Evolutionary conservation across 2,888 invertebrate genomes (phyloP), one percentile per base, ranked within the genome.

Genomic region (Ellobium chinense): DNA sequence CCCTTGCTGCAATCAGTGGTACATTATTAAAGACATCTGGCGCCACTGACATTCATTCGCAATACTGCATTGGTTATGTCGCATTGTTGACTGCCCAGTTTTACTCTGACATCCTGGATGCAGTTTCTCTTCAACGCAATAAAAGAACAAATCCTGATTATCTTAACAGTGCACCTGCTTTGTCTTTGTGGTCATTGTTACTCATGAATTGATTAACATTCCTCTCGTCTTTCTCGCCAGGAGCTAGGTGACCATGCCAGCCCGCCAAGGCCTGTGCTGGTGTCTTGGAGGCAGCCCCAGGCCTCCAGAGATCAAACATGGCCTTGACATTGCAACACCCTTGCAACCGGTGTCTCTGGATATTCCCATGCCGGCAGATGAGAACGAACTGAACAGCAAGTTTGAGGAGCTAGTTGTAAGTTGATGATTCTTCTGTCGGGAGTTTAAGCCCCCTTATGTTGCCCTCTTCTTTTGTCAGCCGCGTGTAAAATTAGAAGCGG

Each of bases 231-330:
- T 27, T 58, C 18, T 7, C 63, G 29, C 12, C 14, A 36, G 36
- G 21, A 21, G 2, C 39, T 54, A 46, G 60, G 24, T 27, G 21
- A 65, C 21, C n/a, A 78, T 78, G 78, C 78, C 78, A 36, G 72
- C 72, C 37, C 29, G 46, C 4, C 36, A 62, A 21, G 37, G 72
- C 39, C 87, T 91, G 78, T 93, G 93, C 87, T 92, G 93, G 91
- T 93, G 93, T 89, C 90, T 93, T 82, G 92, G 92, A 82, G 92
- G 92, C 80, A 75, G 83, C 58, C 97, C 97, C 92, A 97, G 98
- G 93, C 98, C 98, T 24, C 98, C 98, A 83, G 98, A 98, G 95
- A 98, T 98, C 93, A 97, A 97, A 70, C 97, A 97, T 94, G 97
- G 97, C 93, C 97, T 97, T 91, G 97, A 97, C 91, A 81, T 81